Conservation (phyloP, 2,113 vertebrate genomes). For the Chaenogobius annularis region DNA sequence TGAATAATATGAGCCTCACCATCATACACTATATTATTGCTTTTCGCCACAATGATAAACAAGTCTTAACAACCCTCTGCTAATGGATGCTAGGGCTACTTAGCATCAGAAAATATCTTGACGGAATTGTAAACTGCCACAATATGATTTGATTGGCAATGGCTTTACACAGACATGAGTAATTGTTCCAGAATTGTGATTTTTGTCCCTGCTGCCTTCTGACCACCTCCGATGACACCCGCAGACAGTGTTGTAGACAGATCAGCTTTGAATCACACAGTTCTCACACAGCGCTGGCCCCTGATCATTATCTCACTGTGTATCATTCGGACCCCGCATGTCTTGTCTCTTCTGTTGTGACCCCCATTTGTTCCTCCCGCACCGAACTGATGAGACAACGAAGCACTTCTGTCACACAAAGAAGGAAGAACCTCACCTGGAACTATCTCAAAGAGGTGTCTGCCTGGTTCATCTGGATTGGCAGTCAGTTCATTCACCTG, state of each 20-base stretch:
- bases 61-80: background rate
- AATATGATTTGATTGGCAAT: background rate
- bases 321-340: background rate
- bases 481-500: slow-evolving; percentile 84
- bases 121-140: background rate
- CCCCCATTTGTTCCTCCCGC: background rate
- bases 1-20: background rate
- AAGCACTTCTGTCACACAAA: background rate
- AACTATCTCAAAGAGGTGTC: slow-evolving; percentile 88
- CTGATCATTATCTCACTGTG: background rate
- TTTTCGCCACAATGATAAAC: too few relatives aligned
- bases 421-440: slow-evolving; percentile 77
- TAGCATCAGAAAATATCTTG: background rate
- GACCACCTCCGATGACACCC: background rate
- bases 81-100: background rate
- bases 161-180: background rate
- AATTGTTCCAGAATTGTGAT: background rate
- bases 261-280: background rate
- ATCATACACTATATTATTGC: too few relatives aligned
- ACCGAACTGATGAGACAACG: background rate
- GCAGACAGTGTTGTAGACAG: background rate
- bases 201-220: background rate
- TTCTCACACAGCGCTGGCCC: background rate
- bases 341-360: background rate
- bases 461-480: slow-evolving; percentile 85